Percentiles rank a stretch among this genome's conserved stretches.
phyloP scores from a whole-genome alignment of 2,888 invertebrate species.

The Bugulina stolonifera region DNA sequence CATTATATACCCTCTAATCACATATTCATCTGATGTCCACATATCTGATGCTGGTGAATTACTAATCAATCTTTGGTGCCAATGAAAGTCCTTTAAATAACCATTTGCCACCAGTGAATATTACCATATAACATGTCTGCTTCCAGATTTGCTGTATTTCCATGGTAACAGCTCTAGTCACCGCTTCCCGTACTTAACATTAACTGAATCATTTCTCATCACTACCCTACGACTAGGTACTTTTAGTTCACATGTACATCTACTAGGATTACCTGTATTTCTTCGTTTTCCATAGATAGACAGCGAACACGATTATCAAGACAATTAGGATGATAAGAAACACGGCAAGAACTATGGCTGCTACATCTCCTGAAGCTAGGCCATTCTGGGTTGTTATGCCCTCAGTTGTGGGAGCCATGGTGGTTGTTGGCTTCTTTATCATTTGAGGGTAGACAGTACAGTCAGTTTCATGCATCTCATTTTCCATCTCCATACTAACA shows the following conservation, averaged over 20 bases:
- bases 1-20: too few relatives aligned
- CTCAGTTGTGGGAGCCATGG: conserved; percentile 18
- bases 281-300: conserved; percentile 15
- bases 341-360: conserved; percentile 14
- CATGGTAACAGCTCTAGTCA: too few relatives aligned
- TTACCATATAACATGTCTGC: neutral
- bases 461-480: neutral
- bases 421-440: conserved; percentile 21
- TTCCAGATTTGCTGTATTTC: neutral
- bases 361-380: neutral
- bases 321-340: conserved; percentile 7
- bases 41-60: neutral
- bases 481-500: neutral
- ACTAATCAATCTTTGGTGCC: neutral
- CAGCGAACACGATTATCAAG: neutral
- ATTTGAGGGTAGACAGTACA: conserved; percentile 4
- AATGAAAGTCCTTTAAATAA: neutral
- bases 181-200: too few relatives aligned
- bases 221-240: too few relatives aligned
- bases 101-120: too few relatives aligned
- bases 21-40: too few relatives aligned
- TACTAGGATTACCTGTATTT: neutral
- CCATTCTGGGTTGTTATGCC: neutral
- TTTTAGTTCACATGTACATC: too few relatives aligned
- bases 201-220: too few relatives aligned